phyloP scores from a whole-genome alignment of 2,888 invertebrate genomes.

The Sialis fuliginosa region DNA sequence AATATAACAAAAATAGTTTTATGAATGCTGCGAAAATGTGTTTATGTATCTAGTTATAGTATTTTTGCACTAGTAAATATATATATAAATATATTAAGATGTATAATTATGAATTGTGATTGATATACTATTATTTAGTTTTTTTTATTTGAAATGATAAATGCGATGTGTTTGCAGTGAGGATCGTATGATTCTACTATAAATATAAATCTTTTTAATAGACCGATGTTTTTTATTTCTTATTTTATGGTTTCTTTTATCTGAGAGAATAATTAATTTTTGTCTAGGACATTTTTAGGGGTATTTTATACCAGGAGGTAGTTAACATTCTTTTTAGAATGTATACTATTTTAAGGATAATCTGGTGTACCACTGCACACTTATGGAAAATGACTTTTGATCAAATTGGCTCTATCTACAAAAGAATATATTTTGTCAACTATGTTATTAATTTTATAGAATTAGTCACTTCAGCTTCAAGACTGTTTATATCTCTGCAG shows the following conservation, averaged over 20 bases:
- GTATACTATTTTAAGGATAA: no score
- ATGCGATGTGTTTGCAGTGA: not conserved
- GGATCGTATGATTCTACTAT: not conserved
- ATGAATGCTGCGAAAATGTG: conserved; percentile 16
- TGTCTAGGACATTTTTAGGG: no score
- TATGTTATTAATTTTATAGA: no score
- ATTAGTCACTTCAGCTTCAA: no score
- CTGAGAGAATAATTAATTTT: not conserved
- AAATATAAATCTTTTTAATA: conserved; percentile 13
- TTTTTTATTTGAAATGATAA: conserved; percentile 1
- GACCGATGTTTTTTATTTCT: not conserved
- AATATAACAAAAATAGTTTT: conserved; percentile 8
- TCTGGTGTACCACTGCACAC: no score
- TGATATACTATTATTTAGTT: conserved; percentile 15
- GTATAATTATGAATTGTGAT: conserved; percentile 21
- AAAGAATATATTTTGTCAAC: no score
- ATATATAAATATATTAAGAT: conserved; percentile 14
- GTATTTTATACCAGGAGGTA: no score
- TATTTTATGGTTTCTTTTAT: not conserved
- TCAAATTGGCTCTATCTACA: no score
- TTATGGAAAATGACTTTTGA: no score
- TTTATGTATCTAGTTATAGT: conserved; percentile 21
- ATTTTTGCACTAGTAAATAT: conserved; percentile 27
- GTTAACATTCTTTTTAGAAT: no score
- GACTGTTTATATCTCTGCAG: no score